Percentiles rank a stretch among this genome's conserved stretches.
phyloP scores from a whole-genome alignment of 2,113 vertebrate genomes.

The Grantiella picta region DNA sequence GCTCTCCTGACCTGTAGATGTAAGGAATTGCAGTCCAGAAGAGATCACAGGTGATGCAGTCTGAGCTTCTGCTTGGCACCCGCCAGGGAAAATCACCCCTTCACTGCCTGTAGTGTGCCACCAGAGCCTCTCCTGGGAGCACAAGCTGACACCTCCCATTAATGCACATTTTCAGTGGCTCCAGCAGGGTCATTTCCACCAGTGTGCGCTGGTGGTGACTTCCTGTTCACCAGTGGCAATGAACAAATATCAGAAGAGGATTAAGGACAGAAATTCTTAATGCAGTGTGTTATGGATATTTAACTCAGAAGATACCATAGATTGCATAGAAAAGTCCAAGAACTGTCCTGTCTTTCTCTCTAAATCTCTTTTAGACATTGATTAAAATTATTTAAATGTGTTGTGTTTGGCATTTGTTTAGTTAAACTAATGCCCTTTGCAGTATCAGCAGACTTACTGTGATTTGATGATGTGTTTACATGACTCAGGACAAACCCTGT shows the following conservation, averaged over 20 bases:
- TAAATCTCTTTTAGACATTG: neutral
- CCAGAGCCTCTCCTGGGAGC: neutral
- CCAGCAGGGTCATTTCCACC: neutral
- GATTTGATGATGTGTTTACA: neutral
- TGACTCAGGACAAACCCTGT: rapidly evolving
- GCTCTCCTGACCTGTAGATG: neutral
- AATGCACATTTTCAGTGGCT: neutral
- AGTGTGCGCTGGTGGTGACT: no score
- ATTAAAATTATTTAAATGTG: neutral
- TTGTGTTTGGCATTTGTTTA: neutral
- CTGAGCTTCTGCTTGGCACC: neutral
- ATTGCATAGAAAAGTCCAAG: neutral
- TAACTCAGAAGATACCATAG: neutral
- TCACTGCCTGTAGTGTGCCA: rapidly evolving
- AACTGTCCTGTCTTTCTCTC: neutral
- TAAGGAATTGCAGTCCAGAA: neutral
- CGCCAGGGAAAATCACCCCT: neutral
- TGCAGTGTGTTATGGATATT: neutral
- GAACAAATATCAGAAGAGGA: neutral
- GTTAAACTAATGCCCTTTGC: neutral
- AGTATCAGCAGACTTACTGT: neutral
- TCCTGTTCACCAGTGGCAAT: neutral
- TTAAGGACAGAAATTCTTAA: neutral
- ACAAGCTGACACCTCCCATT: neutral
- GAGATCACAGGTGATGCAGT: neutral